A percentile compares a stretch with the other conserved stretches of the same genome.
Conservation (phyloP, 2,888 invertebrate genomes). For the Limnephilus lunatus region DNA sequence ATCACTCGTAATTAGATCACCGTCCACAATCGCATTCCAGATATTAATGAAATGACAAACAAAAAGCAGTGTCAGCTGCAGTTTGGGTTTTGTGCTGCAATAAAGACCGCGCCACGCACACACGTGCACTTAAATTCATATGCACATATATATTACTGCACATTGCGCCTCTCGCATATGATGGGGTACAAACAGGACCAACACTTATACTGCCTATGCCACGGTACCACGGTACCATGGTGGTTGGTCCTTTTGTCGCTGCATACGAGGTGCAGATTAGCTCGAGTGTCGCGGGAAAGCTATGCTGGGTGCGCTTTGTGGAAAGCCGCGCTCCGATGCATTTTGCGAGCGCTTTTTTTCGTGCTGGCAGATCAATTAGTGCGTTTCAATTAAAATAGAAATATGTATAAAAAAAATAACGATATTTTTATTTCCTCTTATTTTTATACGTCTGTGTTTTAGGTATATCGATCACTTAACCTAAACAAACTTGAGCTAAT, state of each 20-base stretch:
- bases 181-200: not conserved
- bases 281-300: constrained; percentile 46
- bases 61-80: constrained; percentile 48
- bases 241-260: constrained; percentile 44
- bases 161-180: not conserved
- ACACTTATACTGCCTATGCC: not conserved
- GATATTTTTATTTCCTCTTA: not conserved
- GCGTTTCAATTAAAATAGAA: not conserved
- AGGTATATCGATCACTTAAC: not conserved
- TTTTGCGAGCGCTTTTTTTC: not conserved
- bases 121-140: not conserved
- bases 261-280: constrained; percentile 51
- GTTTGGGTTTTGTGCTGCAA: constrained; percentile 6
- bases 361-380: not conserved
- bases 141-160: not conserved
- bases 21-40: constrained; percentile 41
- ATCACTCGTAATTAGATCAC: constrained; percentile 32
- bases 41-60: constrained; percentile 49
- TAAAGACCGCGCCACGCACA: not conserved
- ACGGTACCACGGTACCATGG: not conserved
- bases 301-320: constrained; percentile 45
- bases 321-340: constrained; percentile 45
- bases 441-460: not conserved
- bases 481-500: not conserved
- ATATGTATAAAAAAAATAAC: not conserved